Base-by-base conservation (phyloP, 1,140 invertebrate species). In the Neodiprion fabricii region DNA sequence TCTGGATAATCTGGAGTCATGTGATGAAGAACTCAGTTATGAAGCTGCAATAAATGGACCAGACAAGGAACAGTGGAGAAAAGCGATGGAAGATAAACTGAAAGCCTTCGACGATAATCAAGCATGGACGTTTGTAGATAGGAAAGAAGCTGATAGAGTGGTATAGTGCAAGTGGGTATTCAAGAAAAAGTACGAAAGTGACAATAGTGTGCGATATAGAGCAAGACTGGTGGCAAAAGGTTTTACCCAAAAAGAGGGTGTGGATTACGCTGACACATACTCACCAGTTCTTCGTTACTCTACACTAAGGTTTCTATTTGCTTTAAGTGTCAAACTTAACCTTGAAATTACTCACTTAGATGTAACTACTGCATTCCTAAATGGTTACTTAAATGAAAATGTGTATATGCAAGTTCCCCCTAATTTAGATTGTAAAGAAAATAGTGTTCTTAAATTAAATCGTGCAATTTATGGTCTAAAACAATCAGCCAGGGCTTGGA, bases 331-430 rank as follows among this genome's bases (percentile, higher is more conserved):
- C 17, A 21, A 21, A 21, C 17, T 21, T 21, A 21, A 21, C 17
- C 17, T 21, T 21, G 17, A 21, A 21, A 21, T 21, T 21, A 21
- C 17, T 21, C 17, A 21, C 76, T 73, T 85, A 48, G 84, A 85
- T 80, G 81, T 86, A 40, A 77, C 75, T 21, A 87, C 84, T n/a
- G 86, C 85, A 17, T 88, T 84, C 75, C 77, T 86, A 23, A 79
- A 85, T 77, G 80, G 81, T 23, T 71, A 74, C 10, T 73, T 88
- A 67, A 70, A 80, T 28, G 82, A 85, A 78, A 77, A 77, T 72
- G 77, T 86, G n/a, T 85, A 79, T 74, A 21, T 21, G 17, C 17
- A 21, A 21, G 17, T 21, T 21, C 17, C 17, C 17, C 17, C 17
- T 21, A 21, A 21, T 21, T 21, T 21, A 21, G 17, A 21, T 21